Conservation (phyloP, 2,113 vertebrate genomes). For the Oncorhynchus nerka region DNA sequence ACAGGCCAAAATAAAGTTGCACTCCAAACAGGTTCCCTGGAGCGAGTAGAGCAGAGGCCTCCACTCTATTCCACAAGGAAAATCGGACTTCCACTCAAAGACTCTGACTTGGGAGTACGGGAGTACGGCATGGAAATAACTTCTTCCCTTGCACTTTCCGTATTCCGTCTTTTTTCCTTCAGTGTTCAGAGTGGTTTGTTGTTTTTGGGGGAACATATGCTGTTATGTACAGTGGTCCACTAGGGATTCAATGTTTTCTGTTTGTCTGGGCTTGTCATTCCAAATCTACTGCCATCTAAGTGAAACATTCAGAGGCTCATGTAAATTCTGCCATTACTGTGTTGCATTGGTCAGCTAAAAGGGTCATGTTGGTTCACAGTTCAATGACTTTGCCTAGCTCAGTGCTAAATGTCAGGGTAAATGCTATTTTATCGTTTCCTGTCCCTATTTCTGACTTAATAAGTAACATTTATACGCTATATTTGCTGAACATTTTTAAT, state of each 20-base stretch:
- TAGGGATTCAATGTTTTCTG: too few relatives aligned
- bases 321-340: not conserved
- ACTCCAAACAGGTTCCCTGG: constrained; percentile 10
- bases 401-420: not conserved
- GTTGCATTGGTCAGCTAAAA: not conserved
- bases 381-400: not conserved
- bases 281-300: not conserved
- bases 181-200: too few relatives aligned
- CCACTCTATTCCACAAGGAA: constrained; percentile 40
- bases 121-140: constrained; percentile 15
- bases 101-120: constrained; percentile 21
- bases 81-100: constrained; percentile 19
- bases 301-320: not conserved
- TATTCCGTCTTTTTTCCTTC: not conserved
- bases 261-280: not conserved
- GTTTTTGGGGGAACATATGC: too few relatives aligned
- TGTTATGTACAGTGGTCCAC: too few relatives aligned
- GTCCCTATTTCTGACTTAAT: constrained; percentile 21
- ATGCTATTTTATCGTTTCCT: not conserved
- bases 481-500: constrained; percentile 54
- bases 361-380: not conserved
- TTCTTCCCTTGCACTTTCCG: constrained; percentile 10
- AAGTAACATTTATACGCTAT: constrained; percentile 23
- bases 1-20: constrained; percentile 21
- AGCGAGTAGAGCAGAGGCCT: constrained; percentile 32